phyloP scores from a whole-genome alignment of 2,113 vertebrate species.

The Cathartes aura region DNA sequence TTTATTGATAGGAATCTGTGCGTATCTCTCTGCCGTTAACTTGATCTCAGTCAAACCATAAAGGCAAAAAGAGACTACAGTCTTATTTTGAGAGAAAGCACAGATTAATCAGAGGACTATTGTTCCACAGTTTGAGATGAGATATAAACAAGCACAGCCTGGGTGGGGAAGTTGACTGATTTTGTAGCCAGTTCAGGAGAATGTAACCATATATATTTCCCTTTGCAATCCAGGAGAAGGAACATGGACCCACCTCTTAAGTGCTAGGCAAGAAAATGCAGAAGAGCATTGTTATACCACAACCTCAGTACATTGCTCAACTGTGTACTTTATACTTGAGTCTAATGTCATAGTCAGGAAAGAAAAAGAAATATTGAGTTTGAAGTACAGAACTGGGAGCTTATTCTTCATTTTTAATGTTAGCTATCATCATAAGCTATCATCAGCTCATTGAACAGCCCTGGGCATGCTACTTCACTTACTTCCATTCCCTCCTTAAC shows the following conservation, averaged over 20 bases:
- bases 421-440: background rate
- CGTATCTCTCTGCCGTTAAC: background rate
- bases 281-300: background rate
- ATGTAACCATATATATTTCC: background rate
- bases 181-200: background rate
- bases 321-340: background rate
- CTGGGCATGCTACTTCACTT: background rate
- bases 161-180: background rate
- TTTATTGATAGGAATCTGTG: constrained; percentile 16
- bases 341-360: background rate
- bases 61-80: constrained; percentile 4
- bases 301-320: background rate
- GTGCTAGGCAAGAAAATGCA: background rate
- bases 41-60: constrained; percentile 15
- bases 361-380: background rate
- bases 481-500: background rate
- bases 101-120: background rate
- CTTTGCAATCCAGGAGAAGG: background rate
- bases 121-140: background rate
- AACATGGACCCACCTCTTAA: background rate
- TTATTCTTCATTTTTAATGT: background rate
- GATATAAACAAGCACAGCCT: background rate
- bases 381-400: background rate
- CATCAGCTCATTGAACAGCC: background rate
- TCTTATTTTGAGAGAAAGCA: constrained; percentile 42